A percentile compares a stretch with the other conserved stretches of the same genome.
Conservation (phyloP, 2,797 vertebrate species). For the Neosilurus mollespiculum region DNA sequence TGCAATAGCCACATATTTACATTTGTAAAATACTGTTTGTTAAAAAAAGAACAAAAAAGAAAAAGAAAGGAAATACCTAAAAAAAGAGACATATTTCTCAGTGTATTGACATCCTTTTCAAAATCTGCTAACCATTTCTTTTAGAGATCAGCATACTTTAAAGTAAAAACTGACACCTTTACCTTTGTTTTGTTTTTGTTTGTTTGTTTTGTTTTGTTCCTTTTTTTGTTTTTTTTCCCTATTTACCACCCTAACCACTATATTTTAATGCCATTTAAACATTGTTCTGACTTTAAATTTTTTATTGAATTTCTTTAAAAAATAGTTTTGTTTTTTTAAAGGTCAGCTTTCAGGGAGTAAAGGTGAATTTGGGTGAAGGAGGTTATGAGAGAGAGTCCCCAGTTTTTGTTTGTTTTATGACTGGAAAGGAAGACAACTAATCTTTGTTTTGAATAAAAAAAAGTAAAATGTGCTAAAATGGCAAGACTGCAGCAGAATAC, state of each 20-base stretch:
- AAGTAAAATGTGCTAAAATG: not conserved
- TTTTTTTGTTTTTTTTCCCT: not conserved
- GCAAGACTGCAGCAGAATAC: not conserved
- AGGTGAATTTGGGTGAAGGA: not conserved
- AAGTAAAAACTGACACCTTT: not conserved
- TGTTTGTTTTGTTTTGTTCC: too few relatives aligned
- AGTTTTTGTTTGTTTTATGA: not conserved
- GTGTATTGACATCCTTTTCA: not conserved
- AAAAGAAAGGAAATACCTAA: too few relatives aligned
- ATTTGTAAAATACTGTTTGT: not conserved
- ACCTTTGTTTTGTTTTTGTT: too few relatives aligned
- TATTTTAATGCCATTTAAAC: not conserved
- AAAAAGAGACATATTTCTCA: not conserved
- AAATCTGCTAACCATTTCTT: not conserved
- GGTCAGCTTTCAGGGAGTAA: not conserved
- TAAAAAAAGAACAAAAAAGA: too few relatives aligned
- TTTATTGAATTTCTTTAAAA: not conserved
- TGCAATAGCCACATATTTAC: not conserved
- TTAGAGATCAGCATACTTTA: not conserved
- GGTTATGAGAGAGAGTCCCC: not conserved
- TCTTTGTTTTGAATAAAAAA: not conserved
- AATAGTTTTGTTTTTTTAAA: not conserved
- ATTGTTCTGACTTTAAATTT: not conserved
- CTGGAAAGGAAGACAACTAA: not conserved
- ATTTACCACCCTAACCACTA: too few relatives aligned